Conservation (phyloP, 1,140 invertebrate genomes). For the Drosophila busckii region DNA sequence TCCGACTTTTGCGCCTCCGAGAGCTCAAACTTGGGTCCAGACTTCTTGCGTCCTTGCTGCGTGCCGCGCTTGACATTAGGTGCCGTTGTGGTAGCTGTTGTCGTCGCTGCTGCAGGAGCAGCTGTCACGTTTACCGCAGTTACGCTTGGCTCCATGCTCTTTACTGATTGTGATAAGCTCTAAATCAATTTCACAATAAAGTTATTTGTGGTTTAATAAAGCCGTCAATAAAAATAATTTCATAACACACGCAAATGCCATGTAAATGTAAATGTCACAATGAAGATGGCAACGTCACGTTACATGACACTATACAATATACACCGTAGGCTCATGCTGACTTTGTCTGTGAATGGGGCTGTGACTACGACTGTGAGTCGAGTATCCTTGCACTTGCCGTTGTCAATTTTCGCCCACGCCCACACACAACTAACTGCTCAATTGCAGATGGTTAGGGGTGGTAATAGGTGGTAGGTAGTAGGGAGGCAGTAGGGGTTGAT, state of each 20-base stretch:
- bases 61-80: conserved; percentile 38
- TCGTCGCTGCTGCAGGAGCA: conserved; percentile 1
- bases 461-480: conserved; percentile 4
- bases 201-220: conserved; percentile 14
- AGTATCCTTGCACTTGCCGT: conserved; percentile 51
- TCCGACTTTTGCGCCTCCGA: conserved; percentile 93
- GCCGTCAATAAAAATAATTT: conserved; percentile 40
- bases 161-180: conserved; percentile 22
- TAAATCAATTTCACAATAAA: conserved; percentile 28
- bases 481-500: conserved; percentile 1
- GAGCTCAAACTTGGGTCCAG: conserved; percentile 87
- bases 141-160: conserved; percentile 44
- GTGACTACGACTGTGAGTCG: conserved; percentile 9
- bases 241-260: conserved; percentile 56
- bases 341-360: conserved; percentile 26
- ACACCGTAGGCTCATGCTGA: conserved; percentile 44
- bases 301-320: no score
- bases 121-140: conserved; percentile 24
- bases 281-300: no score
- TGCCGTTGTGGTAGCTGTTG: conserved; percentile 3
- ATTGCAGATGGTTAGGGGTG: not conserved
- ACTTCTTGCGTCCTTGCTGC: conserved; percentile 82
- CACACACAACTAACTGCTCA: conserved; percentile 21
- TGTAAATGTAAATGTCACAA: conserved; percentile 36
- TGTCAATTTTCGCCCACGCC: conserved; percentile 23